Conservation (phyloP, 2,797 vertebrate genomes). For the Salarias fasciatus region DNA sequence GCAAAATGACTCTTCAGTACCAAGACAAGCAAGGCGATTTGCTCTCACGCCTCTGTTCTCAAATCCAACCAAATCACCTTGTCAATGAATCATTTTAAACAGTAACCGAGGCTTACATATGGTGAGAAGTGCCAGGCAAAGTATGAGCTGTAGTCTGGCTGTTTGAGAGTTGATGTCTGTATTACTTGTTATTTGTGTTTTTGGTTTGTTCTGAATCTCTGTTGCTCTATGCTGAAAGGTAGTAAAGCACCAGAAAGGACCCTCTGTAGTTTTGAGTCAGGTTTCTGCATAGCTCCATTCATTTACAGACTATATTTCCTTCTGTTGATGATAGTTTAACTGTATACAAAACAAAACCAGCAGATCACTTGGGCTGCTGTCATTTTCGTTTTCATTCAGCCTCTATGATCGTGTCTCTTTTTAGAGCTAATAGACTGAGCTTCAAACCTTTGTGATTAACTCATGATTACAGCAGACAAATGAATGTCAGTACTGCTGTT, state of each 20-base stretch:
- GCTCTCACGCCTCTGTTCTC: conserved; percentile 37
- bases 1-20: conserved; percentile 63
- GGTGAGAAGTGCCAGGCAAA: conserved; percentile 6
- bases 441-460: conserved; percentile 39
- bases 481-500: conserved; percentile 25
- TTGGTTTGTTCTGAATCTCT: neutral
- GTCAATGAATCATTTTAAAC: conserved; percentile 37
- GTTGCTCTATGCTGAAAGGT: neutral
- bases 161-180: conserved; percentile 4
- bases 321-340: conserved; percentile 9
- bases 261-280: no score
- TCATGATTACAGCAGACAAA: conserved; percentile 35
- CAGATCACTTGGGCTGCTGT: neutral
- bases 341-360: conserved; percentile 3
- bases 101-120: conserved; percentile 11
- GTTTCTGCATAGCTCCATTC: neutral
- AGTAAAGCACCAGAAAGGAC: neutral
- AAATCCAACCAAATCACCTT: conserved; percentile 36
- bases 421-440: conserved; percentile 11
- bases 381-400: conserved; percentile 3
- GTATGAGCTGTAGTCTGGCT: neutral
- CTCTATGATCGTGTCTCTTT: conserved; percentile 9
- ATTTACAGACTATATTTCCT: neutral
- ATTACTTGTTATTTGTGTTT: neutral
- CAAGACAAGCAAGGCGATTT: conserved; percentile 32